phyloP scores from a whole-genome alignment of 2,113 vertebrate genomes.

The Ramphastos sulfuratus region DNA sequence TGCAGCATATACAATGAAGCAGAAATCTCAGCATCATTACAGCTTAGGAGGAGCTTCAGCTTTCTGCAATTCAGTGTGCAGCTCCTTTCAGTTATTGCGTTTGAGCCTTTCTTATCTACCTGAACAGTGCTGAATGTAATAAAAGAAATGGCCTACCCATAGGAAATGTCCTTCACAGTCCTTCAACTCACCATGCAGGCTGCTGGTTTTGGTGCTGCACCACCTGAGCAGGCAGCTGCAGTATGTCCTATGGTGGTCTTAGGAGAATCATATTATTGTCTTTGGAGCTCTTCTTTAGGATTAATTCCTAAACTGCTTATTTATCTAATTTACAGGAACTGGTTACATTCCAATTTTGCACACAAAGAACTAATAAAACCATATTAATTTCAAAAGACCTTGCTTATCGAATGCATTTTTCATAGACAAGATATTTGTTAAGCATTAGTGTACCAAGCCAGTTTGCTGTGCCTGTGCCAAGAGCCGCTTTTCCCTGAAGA shows the following conservation, averaged over 20 bases:
- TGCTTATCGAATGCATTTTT: slow-evolving; percentile 59
- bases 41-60: neutral
- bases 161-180: neutral
- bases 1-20: neutral
- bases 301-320: slow-evolving; percentile 26
- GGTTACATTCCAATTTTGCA: slow-evolving; percentile 54
- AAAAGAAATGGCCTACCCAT: neutral
- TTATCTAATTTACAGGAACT: slow-evolving; percentile 48
- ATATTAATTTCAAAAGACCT: slow-evolving; percentile 51
- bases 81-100: neutral
- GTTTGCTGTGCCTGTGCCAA: slow-evolving; percentile 59
- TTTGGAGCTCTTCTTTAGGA: neutral
- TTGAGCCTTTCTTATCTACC: neutral
- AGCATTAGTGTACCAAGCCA: slow-evolving; percentile 31
- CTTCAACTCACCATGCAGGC: neutral
- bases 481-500: slow-evolving; percentile 59
- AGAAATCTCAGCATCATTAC: neutral
- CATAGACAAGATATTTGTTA: slow-evolving; percentile 49
- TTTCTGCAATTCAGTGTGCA: neutral
- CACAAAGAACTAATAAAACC: slow-evolving; percentile 43
- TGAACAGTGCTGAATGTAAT: neutral
- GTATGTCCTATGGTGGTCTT: neutral
- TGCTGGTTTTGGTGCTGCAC: neutral
- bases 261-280: neutral
- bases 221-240: neutral